Conservation (phyloP, 2,797 vertebrate genomes). For the Hippocampus kuda region DNA sequence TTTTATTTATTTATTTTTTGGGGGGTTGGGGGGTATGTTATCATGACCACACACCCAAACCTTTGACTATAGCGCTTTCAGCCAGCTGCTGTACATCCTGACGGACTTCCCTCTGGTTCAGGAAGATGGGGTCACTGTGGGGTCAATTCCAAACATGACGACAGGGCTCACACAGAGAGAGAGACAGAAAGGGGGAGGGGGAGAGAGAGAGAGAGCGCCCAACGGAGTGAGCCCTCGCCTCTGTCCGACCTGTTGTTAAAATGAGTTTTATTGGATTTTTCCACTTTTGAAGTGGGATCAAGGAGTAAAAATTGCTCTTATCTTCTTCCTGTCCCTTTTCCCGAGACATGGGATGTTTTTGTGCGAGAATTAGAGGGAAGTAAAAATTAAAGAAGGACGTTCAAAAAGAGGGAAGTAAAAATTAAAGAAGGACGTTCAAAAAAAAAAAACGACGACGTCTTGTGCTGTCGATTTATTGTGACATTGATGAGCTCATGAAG, state of each 20-base stretch:
- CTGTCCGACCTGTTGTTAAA: constrained; percentile 55
- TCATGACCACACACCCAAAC: not conserved
- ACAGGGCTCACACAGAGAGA: constrained; percentile 28
- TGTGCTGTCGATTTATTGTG: too few relatives aligned
- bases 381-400: not conserved
- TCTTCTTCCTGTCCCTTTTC: constrained; percentile 39
- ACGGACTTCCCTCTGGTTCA: constrained; percentile 8
- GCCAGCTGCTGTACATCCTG: constrained; percentile 2
- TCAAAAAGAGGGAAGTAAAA: not conserved
- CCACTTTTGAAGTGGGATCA: constrained; percentile 40
- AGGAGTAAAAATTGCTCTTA: constrained; percentile 37
- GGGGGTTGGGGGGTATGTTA: not conserved
- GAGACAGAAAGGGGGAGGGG: constrained; percentile 14
- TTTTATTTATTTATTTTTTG: too few relatives aligned
- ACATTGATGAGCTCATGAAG: too few relatives aligned
- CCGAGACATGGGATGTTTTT: not conserved
- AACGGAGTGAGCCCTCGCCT: constrained; percentile 26
- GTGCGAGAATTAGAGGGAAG: not conserved
- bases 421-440: not conserved
- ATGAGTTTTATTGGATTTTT: constrained; percentile 58
- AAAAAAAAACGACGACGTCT: too few relatives aligned
- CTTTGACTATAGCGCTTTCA: not conserved
- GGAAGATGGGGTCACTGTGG: constrained; percentile 18
- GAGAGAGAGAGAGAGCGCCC: constrained; percentile 2
- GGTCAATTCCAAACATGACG: constrained; percentile 39